Conservation (phyloP, 2,888 invertebrate genomes). For the Eilema griseolum region DNA sequence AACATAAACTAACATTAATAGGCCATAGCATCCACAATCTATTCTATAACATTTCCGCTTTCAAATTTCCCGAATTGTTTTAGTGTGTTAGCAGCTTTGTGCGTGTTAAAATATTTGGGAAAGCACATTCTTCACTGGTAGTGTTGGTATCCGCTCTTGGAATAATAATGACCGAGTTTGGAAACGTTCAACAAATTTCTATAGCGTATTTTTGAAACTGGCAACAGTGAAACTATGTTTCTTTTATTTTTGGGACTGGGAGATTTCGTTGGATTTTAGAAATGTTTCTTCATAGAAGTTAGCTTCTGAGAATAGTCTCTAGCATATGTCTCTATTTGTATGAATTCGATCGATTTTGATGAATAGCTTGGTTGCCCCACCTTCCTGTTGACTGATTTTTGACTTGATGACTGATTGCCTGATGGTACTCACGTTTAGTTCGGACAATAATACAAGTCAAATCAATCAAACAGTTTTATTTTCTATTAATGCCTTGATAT, state of each 20-base stretch:
- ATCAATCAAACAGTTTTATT: too few relatives aligned
- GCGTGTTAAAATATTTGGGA: conserved; percentile 41
- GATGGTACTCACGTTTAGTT: too few relatives aligned
- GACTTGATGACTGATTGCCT: too few relatives aligned
- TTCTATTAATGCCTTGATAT: too few relatives aligned
- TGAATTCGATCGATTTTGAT: too few relatives aligned
- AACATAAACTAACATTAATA: conserved; percentile 12
- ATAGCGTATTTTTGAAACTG: background rate
- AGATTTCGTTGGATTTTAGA: background rate
- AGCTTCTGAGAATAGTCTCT: too few relatives aligned
- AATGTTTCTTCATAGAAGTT: background rate
- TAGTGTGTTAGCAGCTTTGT: conserved; percentile 21
- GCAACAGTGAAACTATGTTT: background rate
- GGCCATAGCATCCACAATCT: conserved; percentile 17
- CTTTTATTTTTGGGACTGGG: background rate
- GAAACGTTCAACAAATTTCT: conserved; percentile 10
- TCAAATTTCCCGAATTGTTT: conserved; percentile 29
- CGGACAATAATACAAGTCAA: too few relatives aligned
- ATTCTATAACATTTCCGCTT: conserved; percentile 37
- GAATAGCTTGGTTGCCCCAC: too few relatives aligned
- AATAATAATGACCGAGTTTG: conserved; percentile 27
- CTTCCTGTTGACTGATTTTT: too few relatives aligned
- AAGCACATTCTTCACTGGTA: conserved; percentile 24
- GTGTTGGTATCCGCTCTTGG: conserved; percentile 30
- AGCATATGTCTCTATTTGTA: too few relatives aligned